Conservation (phyloP, 2,113 vertebrate species). For the Sander lucioperca region DNA sequence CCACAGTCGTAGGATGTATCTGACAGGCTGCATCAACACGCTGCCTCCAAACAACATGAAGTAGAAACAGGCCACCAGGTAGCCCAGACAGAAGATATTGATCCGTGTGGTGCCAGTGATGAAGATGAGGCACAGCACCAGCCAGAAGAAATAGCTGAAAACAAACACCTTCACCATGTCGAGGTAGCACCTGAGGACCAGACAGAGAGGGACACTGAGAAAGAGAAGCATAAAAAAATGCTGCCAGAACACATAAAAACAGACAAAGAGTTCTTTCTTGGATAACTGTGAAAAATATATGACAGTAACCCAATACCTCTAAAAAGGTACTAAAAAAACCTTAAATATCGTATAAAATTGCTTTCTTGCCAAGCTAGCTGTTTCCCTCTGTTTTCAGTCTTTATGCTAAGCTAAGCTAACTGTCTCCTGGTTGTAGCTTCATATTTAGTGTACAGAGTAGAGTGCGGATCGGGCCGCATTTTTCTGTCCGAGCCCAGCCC, state of each 20-base stretch:
- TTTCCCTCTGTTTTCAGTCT: too few relatives aligned
- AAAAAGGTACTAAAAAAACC: too few relatives aligned
- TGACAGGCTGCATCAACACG: slow-evolving; percentile 83
- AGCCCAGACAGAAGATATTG: slow-evolving; percentile 83
- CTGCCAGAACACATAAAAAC: background rate
- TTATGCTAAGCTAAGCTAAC: too few relatives aligned
- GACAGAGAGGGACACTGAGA: background rate
- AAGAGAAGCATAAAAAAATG: background rate
- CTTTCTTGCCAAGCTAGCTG: too few relatives aligned
- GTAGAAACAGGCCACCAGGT: slow-evolving; percentile 86
- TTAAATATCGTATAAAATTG: too few relatives aligned
- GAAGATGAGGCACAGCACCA: slow-evolving; percentile 87
- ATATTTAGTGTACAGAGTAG: too few relatives aligned
- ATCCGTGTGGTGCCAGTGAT: slow-evolving; percentile 84
- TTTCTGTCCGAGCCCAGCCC: too few relatives aligned
- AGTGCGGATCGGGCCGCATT: too few relatives aligned
- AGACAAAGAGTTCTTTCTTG: background rate
- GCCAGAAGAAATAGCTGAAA: slow-evolving; percentile 87
- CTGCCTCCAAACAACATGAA: slow-evolving; percentile 84
- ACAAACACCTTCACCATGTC: slow-evolving; percentile 85
- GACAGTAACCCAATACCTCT: too few relatives aligned
- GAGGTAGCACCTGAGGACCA: slow-evolving; percentile 78
- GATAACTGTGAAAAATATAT: background rate
- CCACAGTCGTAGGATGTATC: slow-evolving; percentile 79
- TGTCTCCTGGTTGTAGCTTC: too few relatives aligned